Conservation (phyloP, 2,888 invertebrate genomes). For the Acleris cristana region DNA sequence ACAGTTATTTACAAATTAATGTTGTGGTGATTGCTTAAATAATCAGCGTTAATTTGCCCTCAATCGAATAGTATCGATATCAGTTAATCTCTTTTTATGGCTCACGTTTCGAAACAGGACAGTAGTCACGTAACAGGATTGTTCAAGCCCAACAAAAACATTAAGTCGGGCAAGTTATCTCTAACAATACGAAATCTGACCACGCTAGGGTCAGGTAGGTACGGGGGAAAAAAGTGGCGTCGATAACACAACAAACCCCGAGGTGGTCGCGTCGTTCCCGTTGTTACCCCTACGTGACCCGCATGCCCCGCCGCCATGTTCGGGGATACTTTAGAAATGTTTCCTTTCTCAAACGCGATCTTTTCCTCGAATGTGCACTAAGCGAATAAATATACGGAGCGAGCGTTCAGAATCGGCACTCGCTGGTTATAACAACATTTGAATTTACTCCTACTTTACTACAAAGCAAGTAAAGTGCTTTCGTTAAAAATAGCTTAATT, state of each 20-base stretch:
- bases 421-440: slow-evolving; percentile 37
- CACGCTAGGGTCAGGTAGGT: slow-evolving; percentile 73
- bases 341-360: slow-evolving; percentile 77
- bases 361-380: slow-evolving; percentile 73
- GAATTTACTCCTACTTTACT: not conserved
- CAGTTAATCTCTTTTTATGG: slow-evolving; percentile 16
- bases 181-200: slow-evolving; percentile 69
- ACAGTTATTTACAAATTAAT: not conserved
- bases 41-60: not conserved
- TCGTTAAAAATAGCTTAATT: too few species aligned
- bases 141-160: slow-evolving; percentile 62
- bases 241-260: slow-evolving; percentile 81
- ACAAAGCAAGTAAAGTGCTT: too few species aligned
- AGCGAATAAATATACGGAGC: slow-evolving; percentile 67
- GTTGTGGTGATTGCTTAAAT: not conserved
- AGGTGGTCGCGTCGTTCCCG: slow-evolving; percentile 72
- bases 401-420: slow-evolving; percentile 49
- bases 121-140: slow-evolving; percentile 52
- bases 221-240: slow-evolving; percentile 72
- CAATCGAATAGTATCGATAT: slow-evolving; percentile 6
- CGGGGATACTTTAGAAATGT: slow-evolving; percentile 77
- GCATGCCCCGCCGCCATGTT: slow-evolving; percentile 69
- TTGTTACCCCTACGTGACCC: slow-evolving; percentile 76
- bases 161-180: slow-evolving; percentile 62
- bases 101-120: slow-evolving; percentile 20